phyloP scores from a whole-genome alignment of 2,888 invertebrate genomes.

The Drosophila planitibia region DNA sequence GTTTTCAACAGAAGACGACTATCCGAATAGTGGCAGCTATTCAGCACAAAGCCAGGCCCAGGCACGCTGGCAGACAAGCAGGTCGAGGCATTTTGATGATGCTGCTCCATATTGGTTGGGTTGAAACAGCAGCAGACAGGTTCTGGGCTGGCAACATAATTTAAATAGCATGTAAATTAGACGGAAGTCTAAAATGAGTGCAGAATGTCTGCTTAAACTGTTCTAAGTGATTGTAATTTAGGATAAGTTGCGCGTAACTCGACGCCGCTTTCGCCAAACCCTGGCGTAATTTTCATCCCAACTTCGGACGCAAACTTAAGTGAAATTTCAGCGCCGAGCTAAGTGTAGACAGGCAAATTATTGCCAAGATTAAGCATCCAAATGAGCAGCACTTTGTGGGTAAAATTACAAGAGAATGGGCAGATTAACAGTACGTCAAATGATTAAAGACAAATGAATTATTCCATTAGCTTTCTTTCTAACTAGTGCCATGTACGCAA shows the following conservation, averaged over 20 bases:
- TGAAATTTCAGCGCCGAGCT: conserved; percentile 15
- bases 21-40: conserved; percentile 42
- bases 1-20: conserved; percentile 63
- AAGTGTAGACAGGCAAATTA: conserved; percentile 23
- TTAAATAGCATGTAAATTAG: conserved; percentile 82
- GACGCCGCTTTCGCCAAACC: conserved; percentile 14
- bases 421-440: conserved; percentile 1
- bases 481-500: background rate
- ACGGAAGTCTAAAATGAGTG: conserved; percentile 81
- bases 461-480: background rate
- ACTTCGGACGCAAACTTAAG: conserved; percentile 34
- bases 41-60: conserved; percentile 44
- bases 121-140: conserved; percentile 5
- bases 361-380: conserved; percentile 31
- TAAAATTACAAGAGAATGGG: background rate
- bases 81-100: conserved; percentile 75
- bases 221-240: conserved; percentile 81
- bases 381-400: conserved; percentile 17
- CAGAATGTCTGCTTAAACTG: conserved; percentile 80
- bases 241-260: conserved; percentile 60
- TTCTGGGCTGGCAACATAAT: conserved; percentile 67
- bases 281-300: conserved; percentile 33
- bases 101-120: conserved; percentile 69
- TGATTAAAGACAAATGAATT: background rate
- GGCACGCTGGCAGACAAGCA: conserved; percentile 26